phyloP scores from a whole-genome alignment of 2,888 invertebrate species.

The Schrankia costaestrigalis region DNA sequence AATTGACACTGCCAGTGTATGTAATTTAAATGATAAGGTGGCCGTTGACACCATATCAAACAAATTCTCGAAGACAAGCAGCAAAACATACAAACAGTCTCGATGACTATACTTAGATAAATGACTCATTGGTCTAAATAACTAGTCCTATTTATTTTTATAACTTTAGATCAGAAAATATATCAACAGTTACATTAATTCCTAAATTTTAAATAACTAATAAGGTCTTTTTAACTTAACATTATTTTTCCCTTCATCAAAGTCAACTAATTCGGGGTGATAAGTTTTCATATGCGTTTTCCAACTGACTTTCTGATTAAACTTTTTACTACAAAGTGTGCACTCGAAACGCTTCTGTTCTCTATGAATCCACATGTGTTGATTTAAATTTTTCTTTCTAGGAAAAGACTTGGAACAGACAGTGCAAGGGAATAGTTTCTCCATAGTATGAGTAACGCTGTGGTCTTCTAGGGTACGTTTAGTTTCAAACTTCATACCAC shows the following conservation, averaged over 20 bases:
- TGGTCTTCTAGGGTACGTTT: slow-evolving; percentile 64
- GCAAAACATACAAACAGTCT: no score
- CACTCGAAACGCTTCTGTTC: slow-evolving; percentile 66
- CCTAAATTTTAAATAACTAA: no score
- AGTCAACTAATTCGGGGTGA: slow-evolving; percentile 56
- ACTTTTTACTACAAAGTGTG: slow-evolving; percentile 62
- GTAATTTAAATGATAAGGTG: no score
- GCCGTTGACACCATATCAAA: no score
- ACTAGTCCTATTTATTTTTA: no score
- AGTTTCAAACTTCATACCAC: slow-evolving; percentile 61
- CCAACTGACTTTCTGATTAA: slow-evolving; percentile 71
- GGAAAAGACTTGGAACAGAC: slow-evolving; percentile 70
- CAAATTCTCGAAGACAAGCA: no score
- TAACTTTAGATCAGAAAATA: no score
- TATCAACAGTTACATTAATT: no score
- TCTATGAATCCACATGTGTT: slow-evolving; percentile 72
- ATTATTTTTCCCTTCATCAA: slow-evolving; percentile 49
- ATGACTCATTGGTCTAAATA: no score
- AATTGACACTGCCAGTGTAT: no score
- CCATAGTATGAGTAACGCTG: slow-evolving; percentile 75
- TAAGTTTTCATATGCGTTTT: slow-evolving; percentile 66
- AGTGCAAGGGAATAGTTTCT: slow-evolving; percentile 71
- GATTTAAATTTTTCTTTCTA: slow-evolving; percentile 60
- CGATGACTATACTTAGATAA: no score
- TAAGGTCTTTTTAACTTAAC: slow-evolving; percentile 40